phyloP scores from a whole-genome alignment of 2,888 invertebrate species.

The Thysanoteuthis rhombus region DNA sequence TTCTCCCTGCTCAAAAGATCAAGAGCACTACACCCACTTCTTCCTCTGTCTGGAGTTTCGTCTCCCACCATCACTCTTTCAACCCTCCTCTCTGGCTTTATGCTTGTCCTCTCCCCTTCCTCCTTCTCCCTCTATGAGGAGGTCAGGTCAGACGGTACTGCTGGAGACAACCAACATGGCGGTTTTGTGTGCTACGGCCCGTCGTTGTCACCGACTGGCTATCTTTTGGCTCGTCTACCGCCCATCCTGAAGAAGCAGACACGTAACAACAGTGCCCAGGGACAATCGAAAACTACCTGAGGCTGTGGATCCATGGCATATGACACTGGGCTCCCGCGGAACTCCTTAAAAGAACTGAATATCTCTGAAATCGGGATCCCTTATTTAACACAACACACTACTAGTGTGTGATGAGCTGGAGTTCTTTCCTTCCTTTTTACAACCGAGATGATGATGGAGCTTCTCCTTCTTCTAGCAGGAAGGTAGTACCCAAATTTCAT shows the following conservation, averaged over 20 bases:
- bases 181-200: constrained; percentile 14
- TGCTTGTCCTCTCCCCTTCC: background rate
- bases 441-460: background rate
- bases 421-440: background rate
- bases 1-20: background rate
- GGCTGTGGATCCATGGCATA: background rate
- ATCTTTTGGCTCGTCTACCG: constrained; percentile 12
- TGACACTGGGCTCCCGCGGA: background rate
- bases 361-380: background rate
- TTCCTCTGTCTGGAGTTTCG: background rate
- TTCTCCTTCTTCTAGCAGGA: background rate
- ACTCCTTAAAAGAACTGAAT: background rate
- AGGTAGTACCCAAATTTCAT: background rate
- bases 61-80: constrained; percentile 14
- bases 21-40: background rate
- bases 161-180: constrained; percentile 30
- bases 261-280: background rate
- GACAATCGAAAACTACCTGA: background rate
- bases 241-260: background rate
- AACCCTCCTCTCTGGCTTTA: background rate
- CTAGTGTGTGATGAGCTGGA: background rate
- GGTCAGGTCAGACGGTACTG: constrained; percentile 31
- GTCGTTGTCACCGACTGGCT: constrained; percentile 15
- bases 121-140: constrained; percentile 23
- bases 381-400: background rate